Percentiles rank a stretch among this genome's conserved stretches.
Evolutionary conservation across 2,113 vertebrate genomes (phyloP).

Genomic region (Corvus moneduloides): DNA sequence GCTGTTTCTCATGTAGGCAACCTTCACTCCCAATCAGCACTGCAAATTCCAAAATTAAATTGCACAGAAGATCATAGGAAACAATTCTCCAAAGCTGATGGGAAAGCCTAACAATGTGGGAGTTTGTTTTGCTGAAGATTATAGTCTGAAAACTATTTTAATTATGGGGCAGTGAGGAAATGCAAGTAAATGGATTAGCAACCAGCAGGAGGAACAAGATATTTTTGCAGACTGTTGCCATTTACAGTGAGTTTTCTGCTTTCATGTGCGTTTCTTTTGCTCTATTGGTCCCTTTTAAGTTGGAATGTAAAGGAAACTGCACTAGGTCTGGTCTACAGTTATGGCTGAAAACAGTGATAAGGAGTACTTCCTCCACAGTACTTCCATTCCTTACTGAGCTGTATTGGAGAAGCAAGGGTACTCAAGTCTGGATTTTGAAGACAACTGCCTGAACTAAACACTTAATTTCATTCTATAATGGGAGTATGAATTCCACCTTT

Average conservation of each 20-base stretch:
- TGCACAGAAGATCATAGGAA: background rate
- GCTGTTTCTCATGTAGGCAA: background rate
- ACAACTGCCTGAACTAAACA: background rate
- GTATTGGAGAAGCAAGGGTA: background rate
- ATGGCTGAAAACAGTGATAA: background rate
- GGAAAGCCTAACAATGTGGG: background rate
- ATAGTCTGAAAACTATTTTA: background rate
- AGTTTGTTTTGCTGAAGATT: background rate
- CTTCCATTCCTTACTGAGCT: background rate
- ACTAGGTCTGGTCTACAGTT: background rate
- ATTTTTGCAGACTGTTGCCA: background rate
- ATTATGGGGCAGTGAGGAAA: background rate
- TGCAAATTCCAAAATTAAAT: background rate
- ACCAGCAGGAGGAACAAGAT: background rate
- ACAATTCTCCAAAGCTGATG: background rate
- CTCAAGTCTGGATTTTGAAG: background rate
- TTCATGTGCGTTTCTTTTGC: background rate
- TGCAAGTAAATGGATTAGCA: background rate
- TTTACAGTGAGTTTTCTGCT: background rate
- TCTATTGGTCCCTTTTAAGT: background rate
- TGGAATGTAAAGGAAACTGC: background rate
- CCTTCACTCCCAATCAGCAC: background rate
- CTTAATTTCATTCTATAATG: background rate
- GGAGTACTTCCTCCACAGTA: background rate
- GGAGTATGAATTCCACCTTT: background rate